Evolutionary conservation across 2,888 invertebrate species (phyloP).

Genomic region (Drosophila subsilvestris): DNA sequence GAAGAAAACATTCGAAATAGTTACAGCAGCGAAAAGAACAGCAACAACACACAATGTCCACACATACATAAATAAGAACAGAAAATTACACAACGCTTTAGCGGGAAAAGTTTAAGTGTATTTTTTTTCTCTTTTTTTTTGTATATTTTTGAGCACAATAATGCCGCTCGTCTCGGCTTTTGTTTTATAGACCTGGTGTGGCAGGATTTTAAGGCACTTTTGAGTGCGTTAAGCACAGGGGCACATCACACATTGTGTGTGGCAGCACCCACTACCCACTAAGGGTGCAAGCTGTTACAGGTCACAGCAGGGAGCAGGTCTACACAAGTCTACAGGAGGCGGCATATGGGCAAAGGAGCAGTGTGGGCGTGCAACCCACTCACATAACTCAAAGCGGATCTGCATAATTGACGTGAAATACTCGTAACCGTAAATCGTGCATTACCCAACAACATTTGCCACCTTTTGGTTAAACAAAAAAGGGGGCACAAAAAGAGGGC

Average conservation of each 20-base stretch:
- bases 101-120: slow-evolving; percentile 34
- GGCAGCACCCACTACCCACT: slow-evolving; percentile 35
- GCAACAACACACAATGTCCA: slow-evolving; percentile 37
- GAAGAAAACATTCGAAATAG: slow-evolving; percentile 43
- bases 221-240: slow-evolving; percentile 45
- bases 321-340: neutral
- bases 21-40: slow-evolving; percentile 29
- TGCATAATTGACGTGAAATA: slow-evolving; percentile 72
- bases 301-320: slow-evolving; percentile 36
- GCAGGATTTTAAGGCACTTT: slow-evolving; percentile 27
- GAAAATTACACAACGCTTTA: slow-evolving; percentile 52
- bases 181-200: slow-evolving; percentile 16
- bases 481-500: slow-evolving; percentile 2
- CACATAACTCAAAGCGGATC: slow-evolving; percentile 75
- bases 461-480: slow-evolving; percentile 3
- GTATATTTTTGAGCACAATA: slow-evolving; percentile 4
- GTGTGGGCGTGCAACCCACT: slow-evolving; percentile 36
- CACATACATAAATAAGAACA: slow-evolving; percentile 55
- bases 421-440: slow-evolving; percentile 62
- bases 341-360: neutral
- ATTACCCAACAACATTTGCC: slow-evolving; percentile 44
- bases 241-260: slow-evolving; percentile 14
- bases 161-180: slow-evolving; percentile 28
- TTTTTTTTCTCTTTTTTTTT: neutral
- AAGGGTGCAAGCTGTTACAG: slow-evolving; percentile 43